These are phyloP conservation scores for Thaumatotibia leucotreta DNA, from an alignment of 1,140 invertebrate genomes.

Conservation along the genomic window DNA sequence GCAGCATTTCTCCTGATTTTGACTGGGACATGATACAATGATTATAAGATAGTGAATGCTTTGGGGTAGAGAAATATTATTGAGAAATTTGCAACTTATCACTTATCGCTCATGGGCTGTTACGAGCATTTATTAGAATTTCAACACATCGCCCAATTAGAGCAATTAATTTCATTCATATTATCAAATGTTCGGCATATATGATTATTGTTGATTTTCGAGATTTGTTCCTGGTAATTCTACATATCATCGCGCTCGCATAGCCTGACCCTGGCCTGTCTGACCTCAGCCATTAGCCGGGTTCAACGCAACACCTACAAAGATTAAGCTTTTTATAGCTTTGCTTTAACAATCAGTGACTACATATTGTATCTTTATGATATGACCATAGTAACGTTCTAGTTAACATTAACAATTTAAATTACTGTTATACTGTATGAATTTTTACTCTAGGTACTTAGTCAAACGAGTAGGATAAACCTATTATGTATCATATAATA, in stretches of 20 bases:
- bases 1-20: no score
- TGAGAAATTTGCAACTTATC: slow-evolving; percentile 33
- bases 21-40: no score
- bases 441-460: no score
- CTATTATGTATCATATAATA: slow-evolving; percentile 36
- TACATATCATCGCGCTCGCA: neutral
- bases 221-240: neutral
- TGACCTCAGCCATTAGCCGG: neutral
- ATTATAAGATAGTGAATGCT: no score
- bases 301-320: neutral
- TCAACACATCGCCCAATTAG: no score
- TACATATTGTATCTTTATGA: neutral
- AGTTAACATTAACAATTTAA: no score
- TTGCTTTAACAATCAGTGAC: neutral
- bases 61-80: no score
- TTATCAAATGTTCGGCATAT: slow-evolving; percentile 18
- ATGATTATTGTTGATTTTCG: neutral
- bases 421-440: no score
- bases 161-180: no score
- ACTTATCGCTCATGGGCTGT: no score
- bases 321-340: neutral
- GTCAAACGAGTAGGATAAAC: slow-evolving; percentile 40
- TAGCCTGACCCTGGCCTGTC: neutral
- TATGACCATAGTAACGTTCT: no score
- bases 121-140: no score